Conservation (phyloP, 2,113 vertebrate species). For the Gorilla gorilla region DNA sequence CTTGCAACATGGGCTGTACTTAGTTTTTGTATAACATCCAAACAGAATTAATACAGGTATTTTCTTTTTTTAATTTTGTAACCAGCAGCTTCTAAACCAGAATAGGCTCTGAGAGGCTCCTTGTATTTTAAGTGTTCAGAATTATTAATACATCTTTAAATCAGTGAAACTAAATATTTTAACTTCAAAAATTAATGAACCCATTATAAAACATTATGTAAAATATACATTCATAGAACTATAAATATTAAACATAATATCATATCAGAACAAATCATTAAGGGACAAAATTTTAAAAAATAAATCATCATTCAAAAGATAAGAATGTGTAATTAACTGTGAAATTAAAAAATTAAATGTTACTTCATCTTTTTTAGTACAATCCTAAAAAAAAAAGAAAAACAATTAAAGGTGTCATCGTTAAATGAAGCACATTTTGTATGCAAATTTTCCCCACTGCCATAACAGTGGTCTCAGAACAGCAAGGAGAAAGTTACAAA, state of each 20-base stretch:
- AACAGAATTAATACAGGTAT: not conserved
- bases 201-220: not conserved
- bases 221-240: not conserved
- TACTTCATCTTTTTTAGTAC: not conserved
- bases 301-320: not conserved
- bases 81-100: no score
- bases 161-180: not conserved
- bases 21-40: not conserved
- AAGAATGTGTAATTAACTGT: constrained; percentile 3
- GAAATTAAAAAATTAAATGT: not conserved
- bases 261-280: not conserved
- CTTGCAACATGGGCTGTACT: not conserved
- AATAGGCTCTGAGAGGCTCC: no score
- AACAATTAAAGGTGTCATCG: not conserved
- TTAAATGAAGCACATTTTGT: not conserved
- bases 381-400: not conserved
- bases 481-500: not conserved
- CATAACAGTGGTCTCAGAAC: not conserved
- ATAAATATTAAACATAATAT: not conserved
- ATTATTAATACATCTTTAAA: not conserved
- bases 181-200: constrained; percentile 10
- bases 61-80: no score
- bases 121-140: not conserved
- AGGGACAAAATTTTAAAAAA: not conserved
- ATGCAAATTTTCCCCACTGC: not conserved